Conservation (phyloP, 2,797 vertebrate species). For the Rousettus madagascariensis region DNA sequence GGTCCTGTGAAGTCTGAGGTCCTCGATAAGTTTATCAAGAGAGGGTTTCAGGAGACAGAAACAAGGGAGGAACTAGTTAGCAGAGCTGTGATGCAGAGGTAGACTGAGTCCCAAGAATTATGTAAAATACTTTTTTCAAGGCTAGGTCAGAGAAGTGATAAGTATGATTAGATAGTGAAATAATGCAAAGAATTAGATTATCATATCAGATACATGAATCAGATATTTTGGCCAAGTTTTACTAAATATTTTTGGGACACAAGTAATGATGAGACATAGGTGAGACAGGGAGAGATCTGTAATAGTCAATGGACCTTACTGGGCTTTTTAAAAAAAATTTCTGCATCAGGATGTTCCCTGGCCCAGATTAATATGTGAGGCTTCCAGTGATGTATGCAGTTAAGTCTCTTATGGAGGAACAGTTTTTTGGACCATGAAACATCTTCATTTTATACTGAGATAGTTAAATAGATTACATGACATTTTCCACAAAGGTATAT, state of each 20-base stretch:
- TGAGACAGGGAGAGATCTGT: neutral
- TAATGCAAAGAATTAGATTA: neutral
- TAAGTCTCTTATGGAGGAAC: neutral
- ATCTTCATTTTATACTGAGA: neutral
- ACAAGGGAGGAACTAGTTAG: neutral
- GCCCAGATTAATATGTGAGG: neutral
- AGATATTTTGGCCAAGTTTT: neutral
- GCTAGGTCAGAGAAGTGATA: neutral
- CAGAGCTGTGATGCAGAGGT: neutral
- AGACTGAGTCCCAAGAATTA: neutral
- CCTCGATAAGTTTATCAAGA: neutral
- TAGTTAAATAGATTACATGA: neutral
- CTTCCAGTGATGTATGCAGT: neutral
- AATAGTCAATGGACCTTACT: neutral
- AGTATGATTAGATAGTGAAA: neutral
- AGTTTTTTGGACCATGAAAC: neutral
- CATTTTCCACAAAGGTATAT: neutral
- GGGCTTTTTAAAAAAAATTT: neutral
- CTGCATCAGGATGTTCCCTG: neutral
- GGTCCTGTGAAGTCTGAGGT: neutral
- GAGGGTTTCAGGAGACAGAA: neutral
- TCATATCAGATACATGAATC: neutral
- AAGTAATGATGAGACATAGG: neutral
- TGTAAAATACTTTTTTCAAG: neutral
- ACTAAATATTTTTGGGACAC: neutral